A percentile compares a stretch with the other conserved stretches of the same genome.
These are phyloP conservation scores for Chromoteleia sp. DNA, from an alignment of 2,888 invertebrate genomes.

Conservation along the genomic window DNA sequence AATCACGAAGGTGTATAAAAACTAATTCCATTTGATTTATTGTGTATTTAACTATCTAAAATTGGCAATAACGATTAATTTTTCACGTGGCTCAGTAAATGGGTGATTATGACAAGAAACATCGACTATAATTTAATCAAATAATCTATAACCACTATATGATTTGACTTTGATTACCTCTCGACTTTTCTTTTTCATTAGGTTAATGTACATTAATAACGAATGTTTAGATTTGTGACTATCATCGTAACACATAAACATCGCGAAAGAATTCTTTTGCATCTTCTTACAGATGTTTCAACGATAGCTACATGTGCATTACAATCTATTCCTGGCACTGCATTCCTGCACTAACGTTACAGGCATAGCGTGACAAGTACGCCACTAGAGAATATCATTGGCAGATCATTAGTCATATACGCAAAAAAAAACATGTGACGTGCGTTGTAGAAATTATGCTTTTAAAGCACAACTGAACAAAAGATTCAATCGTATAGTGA, in stretches of 20 bases:
- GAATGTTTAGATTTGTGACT: slow-evolving; percentile 41
- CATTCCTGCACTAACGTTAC: slow-evolving; percentile 50
- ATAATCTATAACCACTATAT: slow-evolving; percentile 10
- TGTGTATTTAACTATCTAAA: background rate
- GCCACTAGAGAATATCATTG: slow-evolving; percentile 57
- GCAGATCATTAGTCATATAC: slow-evolving; percentile 59
- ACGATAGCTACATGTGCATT: slow-evolving; percentile 57
- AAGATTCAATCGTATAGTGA: slow-evolving; percentile 36
- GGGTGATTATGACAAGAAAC: slow-evolving; percentile 6
- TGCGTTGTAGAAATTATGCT: slow-evolving; percentile 40
- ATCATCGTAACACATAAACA: slow-evolving; percentile 29
- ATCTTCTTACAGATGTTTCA: slow-evolving; percentile 50
- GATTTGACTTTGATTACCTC: slow-evolving; percentile 4
- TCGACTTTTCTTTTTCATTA: slow-evolving; percentile 23
- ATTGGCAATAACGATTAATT: background rate
- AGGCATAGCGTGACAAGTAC: slow-evolving; percentile 56
- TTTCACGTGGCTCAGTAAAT: background rate
- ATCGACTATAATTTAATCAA: slow-evolving; percentile 16
- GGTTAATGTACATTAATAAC: slow-evolving; percentile 34
- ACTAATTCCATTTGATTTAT: background rate
- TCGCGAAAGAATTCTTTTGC: slow-evolving; percentile 29
- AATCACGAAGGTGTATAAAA: too few species aligned
- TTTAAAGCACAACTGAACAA: slow-evolving; percentile 35
- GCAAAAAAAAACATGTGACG: slow-evolving; percentile 52
- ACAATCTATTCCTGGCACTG: slow-evolving; percentile 56